These are phyloP conservation scores for Drosophila trapezifrons DNA, from an alignment of 1,140 invertebrate species.

Conservation along the genomic window DNA sequence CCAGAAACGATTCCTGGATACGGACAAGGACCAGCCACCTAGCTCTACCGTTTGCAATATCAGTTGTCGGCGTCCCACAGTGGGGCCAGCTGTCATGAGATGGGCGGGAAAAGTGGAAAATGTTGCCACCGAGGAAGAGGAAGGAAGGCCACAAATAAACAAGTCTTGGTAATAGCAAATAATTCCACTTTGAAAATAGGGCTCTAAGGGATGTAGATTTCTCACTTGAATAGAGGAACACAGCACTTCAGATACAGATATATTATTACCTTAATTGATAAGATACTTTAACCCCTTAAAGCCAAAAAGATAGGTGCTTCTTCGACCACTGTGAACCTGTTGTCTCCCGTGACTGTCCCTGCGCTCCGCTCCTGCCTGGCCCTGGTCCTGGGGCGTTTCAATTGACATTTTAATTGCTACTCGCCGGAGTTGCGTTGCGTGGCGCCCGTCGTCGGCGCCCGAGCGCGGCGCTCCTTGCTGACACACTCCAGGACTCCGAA, in stretches of 20 bases:
- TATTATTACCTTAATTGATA: background rate
- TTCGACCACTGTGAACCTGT: conserved; percentile 5
- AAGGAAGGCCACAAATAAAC: background rate
- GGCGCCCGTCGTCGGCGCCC: conserved; percentile 13
- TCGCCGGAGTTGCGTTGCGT: conserved; percentile 42
- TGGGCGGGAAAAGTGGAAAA: background rate
- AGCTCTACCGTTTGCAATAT: conserved; percentile 39
- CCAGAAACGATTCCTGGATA: conserved; percentile 23
- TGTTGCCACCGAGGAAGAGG: background rate
- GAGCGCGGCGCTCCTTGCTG: conserved; percentile 14
- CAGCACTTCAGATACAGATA: too few relatives aligned
- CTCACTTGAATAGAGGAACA: too few relatives aligned
- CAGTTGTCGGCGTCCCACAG: conserved; percentile 32
- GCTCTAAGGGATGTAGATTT: too few relatives aligned
- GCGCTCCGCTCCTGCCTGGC: conserved; percentile 18
- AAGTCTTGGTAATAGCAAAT: background rate
- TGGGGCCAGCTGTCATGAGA: background rate
- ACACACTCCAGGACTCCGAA: conserved; percentile 9
- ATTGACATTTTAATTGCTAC: conserved; percentile 78
- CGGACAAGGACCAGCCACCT: conserved; percentile 3
- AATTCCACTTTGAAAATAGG: background rate
- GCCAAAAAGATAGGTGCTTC: background rate
- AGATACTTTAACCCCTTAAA: too few relatives aligned
- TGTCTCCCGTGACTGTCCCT: conserved; percentile 3
- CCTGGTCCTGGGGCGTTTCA: conserved; percentile 54